These are phyloP conservation scores for Drosophila meridiana DNA, from an alignment of 2,888 invertebrate genomes.

Conservation along the genomic window DNA sequence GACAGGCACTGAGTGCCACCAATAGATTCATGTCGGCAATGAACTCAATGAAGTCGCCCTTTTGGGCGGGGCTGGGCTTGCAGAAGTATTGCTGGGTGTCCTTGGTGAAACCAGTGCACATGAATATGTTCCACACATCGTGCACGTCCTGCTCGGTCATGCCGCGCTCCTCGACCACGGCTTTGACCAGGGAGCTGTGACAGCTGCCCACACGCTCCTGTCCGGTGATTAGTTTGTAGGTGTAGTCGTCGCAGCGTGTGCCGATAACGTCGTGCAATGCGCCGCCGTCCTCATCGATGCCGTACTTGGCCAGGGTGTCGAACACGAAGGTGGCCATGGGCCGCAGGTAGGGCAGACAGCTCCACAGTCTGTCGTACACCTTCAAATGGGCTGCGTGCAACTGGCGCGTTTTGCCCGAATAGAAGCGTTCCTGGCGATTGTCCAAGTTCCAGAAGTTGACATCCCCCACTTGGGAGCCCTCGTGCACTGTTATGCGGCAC, in stretches of 20 bases:
- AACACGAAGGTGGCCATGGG: conserved; percentile 86
- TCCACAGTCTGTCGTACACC: conserved; percentile 86
- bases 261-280: conserved; percentile 86
- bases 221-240: conserved; percentile 85
- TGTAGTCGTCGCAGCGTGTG: conserved; percentile 86
- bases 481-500: conserved; percentile 84
- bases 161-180: conserved; percentile 82
- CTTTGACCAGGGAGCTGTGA: conserved; percentile 85
- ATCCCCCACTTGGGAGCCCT: conserved; percentile 86
- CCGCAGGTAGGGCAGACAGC: conserved; percentile 85
- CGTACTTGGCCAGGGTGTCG: conserved; percentile 85
- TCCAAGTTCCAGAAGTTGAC: conserved; percentile 86
- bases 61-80: conserved; percentile 85
- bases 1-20: conserved; percentile 85
- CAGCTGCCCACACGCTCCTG: conserved; percentile 84
- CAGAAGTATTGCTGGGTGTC: conserved; percentile 86
- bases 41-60: conserved; percentile 86
- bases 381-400: conserved; percentile 85
- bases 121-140: conserved; percentile 86
- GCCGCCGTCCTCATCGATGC: conserved; percentile 86
- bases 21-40: conserved; percentile 86
- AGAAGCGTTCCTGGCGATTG: conserved; percentile 85
- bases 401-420: conserved; percentile 86
- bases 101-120: conserved; percentile 86
- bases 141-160: conserved; percentile 85